These are phyloP conservation scores for Polypedilum vanderplanki DNA, from an alignment of 1,140 invertebrate species.

Conservation along the genomic window DNA sequence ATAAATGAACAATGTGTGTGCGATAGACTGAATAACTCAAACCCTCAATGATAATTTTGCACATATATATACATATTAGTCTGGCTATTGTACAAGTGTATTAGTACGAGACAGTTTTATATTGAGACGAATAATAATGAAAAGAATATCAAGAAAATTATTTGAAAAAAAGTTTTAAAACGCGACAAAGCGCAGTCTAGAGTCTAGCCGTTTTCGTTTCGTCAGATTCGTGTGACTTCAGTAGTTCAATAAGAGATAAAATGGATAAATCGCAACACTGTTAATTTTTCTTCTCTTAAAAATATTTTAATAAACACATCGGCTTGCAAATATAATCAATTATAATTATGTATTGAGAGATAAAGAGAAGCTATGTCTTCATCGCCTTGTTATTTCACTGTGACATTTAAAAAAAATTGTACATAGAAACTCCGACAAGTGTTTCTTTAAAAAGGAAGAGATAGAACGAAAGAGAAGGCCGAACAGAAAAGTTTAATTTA, in stretches of 20 bases:
- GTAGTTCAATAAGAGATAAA: slow-evolving; percentile 22
- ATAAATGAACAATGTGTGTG: slow-evolving; percentile 18
- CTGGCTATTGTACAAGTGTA: not conserved
- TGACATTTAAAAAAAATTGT: not conserved
- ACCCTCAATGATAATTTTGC: slow-evolving; percentile 4
- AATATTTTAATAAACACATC: not conserved
- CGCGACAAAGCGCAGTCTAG: slow-evolving; percentile 26
- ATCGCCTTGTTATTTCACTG: not conserved
- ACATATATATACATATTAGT: not conserved
- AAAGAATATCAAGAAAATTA: slow-evolving; percentile 21
- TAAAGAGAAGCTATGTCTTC: not conserved
- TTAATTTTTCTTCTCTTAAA: not conserved
- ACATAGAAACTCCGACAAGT: not conserved
- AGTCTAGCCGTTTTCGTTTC: not conserved
- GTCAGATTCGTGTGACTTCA: slow-evolving; percentile 27
- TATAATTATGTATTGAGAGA: no score
- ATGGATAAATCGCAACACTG: not conserved
- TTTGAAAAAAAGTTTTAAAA: slow-evolving; percentile 14
- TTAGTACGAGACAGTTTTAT: slow-evolving; percentile 17
- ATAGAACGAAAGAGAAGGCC: no score
- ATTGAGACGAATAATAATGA: slow-evolving; percentile 15
- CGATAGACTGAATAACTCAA: slow-evolving; percentile 8
- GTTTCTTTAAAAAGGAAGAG: no score
- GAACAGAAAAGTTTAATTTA: no score
- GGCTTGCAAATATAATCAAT: no score